phyloP scores from a whole-genome alignment of 2,797 vertebrate species.

The Siniperca obscura region DNA sequence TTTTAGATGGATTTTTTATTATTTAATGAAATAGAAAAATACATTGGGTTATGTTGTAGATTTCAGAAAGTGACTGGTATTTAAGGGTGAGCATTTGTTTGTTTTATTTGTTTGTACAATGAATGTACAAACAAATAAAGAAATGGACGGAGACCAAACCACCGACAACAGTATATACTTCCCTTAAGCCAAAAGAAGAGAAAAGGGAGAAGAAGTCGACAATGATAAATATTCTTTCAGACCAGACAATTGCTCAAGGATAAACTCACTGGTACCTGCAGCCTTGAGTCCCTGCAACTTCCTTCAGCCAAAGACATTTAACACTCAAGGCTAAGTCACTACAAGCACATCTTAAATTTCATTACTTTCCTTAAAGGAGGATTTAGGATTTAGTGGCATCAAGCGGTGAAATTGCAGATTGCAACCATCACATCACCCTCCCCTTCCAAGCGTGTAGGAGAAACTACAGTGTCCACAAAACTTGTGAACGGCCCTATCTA shows the following conservation, averaged over 20 bases:
- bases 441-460: no score
- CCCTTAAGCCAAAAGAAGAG: not conserved
- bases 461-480: no score
- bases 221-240: constrained; percentile 57
- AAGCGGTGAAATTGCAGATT: no score
- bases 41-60: no score
- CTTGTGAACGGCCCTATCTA: no score
- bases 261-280: constrained; percentile 40
- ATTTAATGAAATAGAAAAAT: no score
- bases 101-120: no score
- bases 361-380: constrained; percentile 20
- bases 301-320: constrained; percentile 46
- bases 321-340: constrained; percentile 48
- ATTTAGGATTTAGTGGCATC: no score
- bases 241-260: constrained; percentile 53
- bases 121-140: constrained; percentile 11
- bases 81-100: no score
- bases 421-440: no score
- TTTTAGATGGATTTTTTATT: no score
- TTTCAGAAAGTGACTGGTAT: no score
- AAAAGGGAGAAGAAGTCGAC: constrained; percentile 25
- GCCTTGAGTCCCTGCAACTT: constrained; percentile 40
- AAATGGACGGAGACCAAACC: not conserved
- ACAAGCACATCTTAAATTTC: constrained; percentile 25
- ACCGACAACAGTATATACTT: not conserved